A percentile compares a stretch with the other conserved stretches of the same genome.
phyloP scores from a whole-genome alignment of 1,140 invertebrate genomes.

The Leptinotarsa texana region DNA sequence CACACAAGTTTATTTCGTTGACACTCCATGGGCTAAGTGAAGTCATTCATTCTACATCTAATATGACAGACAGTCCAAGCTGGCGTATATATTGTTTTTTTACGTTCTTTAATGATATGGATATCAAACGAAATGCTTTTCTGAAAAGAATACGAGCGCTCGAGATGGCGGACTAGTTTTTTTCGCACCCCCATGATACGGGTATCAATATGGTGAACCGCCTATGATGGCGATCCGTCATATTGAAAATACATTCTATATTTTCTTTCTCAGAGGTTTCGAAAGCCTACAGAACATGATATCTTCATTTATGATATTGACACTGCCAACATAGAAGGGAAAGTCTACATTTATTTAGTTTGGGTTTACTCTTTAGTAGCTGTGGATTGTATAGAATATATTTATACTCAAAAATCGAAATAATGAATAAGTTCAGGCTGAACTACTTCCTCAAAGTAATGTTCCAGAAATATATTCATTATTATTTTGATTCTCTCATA shows the following conservation, averaged over 20 bases:
- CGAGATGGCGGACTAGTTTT: too few species aligned
- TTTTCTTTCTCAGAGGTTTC: neutral
- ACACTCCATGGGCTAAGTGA: too few species aligned
- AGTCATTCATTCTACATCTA: too few species aligned
- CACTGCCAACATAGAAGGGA: neutral
- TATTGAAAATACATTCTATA: neutral
- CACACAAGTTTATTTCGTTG: too few species aligned
- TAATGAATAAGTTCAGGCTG: neutral
- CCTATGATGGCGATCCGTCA: neutral
- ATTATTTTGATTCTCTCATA: neutral
- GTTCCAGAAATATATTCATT: neutral
- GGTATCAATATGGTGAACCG: neutral
- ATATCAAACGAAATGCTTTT: too few species aligned
- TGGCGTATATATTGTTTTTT: too few species aligned
- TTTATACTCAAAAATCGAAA: constrained; percentile 1
- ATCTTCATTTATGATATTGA: neutral
- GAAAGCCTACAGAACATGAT: too few species aligned
- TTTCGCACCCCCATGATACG: too few species aligned
- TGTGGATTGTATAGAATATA: neutral
- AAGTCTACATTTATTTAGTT: neutral
- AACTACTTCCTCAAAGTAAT: neutral
- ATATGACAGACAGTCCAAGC: too few species aligned
- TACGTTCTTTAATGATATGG: too few species aligned
- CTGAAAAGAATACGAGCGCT: neutral
- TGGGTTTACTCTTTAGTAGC: neutral